Evolutionary conservation across 2,113 vertebrate genomes (phyloP).

Genomic region (Otocyon megalotis): DNA sequence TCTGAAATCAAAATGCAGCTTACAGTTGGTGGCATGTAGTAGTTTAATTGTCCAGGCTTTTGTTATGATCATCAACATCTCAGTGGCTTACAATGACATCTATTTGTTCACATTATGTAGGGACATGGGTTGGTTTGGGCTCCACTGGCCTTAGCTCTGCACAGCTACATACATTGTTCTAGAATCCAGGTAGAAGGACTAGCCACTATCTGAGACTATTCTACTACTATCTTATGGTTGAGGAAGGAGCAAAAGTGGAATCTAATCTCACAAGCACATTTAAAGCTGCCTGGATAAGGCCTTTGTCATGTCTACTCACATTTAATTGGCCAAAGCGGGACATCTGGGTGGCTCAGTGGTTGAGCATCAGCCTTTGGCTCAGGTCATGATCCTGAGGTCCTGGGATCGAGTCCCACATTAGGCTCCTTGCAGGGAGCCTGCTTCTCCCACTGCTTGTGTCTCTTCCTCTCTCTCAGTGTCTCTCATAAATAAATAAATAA

Average conservation of each 20-base stretch:
- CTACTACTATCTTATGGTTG: background rate
- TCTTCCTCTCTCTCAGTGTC: no score
- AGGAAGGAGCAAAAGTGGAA: background rate
- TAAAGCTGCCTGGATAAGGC: background rate
- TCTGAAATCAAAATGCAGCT: constrained; percentile 29
- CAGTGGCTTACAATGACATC: background rate
- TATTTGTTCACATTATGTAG: background rate
- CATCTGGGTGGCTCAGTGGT: no score
- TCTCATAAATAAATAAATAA: no score
- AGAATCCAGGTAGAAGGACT: background rate
- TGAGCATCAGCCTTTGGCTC: no score
- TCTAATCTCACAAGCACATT: background rate
- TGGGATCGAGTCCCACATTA: no score
- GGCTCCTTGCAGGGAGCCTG: no score
- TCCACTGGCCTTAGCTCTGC: background rate
- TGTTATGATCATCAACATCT: background rate
- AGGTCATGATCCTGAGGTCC: no score
- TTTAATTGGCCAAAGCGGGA: background rate
- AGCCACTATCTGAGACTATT: background rate
- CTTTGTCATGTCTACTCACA: background rate
- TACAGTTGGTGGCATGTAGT: background rate
- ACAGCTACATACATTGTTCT: background rate
- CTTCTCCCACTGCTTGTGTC: no score
- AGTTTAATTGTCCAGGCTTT: background rate
- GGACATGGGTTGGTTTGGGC: background rate